These are phyloP conservation scores for Arctopsyche grandis DNA, from an alignment of 1,140 invertebrate genomes.

Conservation along the genomic window DNA sequence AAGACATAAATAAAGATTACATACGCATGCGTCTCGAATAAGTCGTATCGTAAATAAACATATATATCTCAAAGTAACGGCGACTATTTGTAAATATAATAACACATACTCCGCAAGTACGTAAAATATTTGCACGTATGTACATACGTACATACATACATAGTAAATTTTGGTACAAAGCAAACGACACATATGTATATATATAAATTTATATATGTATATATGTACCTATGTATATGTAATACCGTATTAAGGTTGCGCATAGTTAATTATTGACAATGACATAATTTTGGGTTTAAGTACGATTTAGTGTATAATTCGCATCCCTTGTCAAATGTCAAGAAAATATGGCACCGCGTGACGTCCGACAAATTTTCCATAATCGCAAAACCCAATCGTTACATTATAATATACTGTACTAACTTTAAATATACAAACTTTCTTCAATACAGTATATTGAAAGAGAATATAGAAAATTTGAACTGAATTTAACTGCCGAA, in stretches of 20 bases:
- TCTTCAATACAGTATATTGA: too few species aligned
- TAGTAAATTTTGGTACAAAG: background rate
- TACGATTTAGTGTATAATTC: background rate
- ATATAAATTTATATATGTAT: background rate
- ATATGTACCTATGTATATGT: background rate
- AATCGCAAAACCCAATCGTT: too few species aligned
- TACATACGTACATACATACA: background rate
- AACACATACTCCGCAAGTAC: background rate
- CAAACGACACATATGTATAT: background rate
- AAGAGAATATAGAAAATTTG: too few species aligned
- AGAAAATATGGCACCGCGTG: background rate
- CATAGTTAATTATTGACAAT: background rate
- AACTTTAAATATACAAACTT: too few species aligned
- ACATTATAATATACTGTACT: too few species aligned
- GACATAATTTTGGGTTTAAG: background rate
- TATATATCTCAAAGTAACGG: background rate
- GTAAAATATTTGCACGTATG: background rate
- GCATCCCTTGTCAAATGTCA: background rate
- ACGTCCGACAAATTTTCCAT: background rate
- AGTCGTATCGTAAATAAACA: background rate
- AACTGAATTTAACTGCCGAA: too few species aligned
- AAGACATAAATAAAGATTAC: slow-evolving; percentile 3
- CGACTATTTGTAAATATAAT: background rate
- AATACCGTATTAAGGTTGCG: background rate
- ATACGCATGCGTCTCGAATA: background rate